phyloP scores from a whole-genome alignment of 2,113 vertebrate species.

The Dryoscopus gambensis region DNA sequence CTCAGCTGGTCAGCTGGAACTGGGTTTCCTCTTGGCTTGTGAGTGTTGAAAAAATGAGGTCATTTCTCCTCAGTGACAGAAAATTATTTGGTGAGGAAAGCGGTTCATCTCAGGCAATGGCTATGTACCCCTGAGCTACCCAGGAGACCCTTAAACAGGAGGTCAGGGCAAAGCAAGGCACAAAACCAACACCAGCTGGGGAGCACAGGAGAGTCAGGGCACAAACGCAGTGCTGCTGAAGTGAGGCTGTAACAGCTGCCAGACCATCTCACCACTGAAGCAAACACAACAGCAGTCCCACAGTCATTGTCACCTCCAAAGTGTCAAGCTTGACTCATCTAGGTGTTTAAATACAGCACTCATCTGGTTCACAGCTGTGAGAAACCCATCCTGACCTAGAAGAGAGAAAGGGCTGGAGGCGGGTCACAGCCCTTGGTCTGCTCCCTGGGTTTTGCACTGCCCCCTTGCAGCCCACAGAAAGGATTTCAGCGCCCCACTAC shows the following conservation, averaged over 20 bases:
- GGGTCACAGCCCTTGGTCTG: neutral
- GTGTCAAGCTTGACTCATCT: neutral
- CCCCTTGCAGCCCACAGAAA: neutral
- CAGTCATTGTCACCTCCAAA: neutral
- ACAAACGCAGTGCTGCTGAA: neutral
- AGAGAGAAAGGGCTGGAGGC: neutral
- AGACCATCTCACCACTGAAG: neutral
- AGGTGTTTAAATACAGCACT: neutral
- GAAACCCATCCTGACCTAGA: neutral
- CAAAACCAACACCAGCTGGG: neutral
- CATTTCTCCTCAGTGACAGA: slow-evolving; percentile 50
- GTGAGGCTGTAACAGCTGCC: neutral
- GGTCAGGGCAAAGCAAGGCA: neutral
- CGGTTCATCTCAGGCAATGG: slow-evolving; percentile 8
- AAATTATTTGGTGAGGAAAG: slow-evolving; percentile 27
- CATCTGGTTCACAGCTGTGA: neutral
- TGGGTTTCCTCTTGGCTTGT: slow-evolving; percentile 32
- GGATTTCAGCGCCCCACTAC: neutral
- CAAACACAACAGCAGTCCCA: neutral
- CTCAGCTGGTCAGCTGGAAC: slow-evolving; percentile 48
- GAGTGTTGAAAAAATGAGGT: slow-evolving; percentile 33
- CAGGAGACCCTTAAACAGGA: neutral
- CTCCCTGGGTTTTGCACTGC: neutral
- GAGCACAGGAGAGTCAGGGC: neutral
- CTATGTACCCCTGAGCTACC: neutral